Evolutionary conservation across 64 coral and sea anemone genomes (phyloP).

Genomic region (Montipora capricornis): DNA sequence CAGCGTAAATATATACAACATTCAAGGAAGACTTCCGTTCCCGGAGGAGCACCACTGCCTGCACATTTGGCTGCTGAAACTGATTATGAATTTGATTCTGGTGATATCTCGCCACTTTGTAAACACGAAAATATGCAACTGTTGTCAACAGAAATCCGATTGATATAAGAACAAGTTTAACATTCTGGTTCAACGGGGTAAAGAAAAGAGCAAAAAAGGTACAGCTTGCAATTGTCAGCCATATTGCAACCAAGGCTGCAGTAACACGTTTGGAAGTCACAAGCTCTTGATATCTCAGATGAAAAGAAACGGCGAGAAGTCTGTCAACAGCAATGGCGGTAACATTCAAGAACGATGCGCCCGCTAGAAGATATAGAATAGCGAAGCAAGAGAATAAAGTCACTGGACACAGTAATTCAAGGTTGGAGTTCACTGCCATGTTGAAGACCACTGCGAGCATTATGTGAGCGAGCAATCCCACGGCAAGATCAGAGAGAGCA

Average conservation of each 20-base stretch:
- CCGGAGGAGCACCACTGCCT: too few species aligned
- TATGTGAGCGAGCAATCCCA: slow-evolving; percentile 18
- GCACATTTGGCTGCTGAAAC: too few species aligned
- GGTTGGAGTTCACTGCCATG: neutral
- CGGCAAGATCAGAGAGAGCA: neutral
- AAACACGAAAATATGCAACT: too few species aligned
- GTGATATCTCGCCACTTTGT: too few species aligned
- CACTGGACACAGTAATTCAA: neutral
- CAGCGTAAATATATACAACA: too few species aligned
- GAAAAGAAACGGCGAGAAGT: slow-evolving; percentile 39
- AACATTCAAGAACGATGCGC: slow-evolving; percentile 2
- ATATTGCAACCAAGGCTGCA: neutral
- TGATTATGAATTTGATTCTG: too few species aligned
- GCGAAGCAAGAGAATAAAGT: neutral
- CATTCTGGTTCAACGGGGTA: neutral
- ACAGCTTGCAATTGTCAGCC: neutral
- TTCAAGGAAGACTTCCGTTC: too few species aligned
- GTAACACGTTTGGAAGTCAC: neutral
- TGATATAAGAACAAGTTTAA: too few species aligned
- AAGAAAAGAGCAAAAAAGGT: neutral
- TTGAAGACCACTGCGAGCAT: neutral
- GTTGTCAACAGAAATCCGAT: too few species aligned
- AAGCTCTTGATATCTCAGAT: slow-evolving; percentile 31
- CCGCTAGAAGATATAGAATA: neutral
- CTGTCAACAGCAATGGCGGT: slow-evolving; percentile 34